Evolutionary conservation across 1,140 invertebrate species (phyloP).

Genomic region (Frieseomelitta varia): DNA sequence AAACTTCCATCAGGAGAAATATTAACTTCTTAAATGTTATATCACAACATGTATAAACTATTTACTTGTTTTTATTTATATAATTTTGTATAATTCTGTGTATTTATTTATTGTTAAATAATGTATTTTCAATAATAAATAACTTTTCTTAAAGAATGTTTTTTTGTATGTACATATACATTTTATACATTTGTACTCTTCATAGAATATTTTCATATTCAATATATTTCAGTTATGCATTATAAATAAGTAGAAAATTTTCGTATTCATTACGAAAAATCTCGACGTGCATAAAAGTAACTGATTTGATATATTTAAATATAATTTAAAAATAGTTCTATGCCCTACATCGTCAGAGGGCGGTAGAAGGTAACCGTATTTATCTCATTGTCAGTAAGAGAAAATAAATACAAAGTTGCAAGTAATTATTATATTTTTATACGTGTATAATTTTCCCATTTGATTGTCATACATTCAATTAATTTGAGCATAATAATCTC

Average conservation of each 20-base stretch:
- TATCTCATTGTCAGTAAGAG: neutral
- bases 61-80: neutral
- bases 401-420: neutral
- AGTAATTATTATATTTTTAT: neutral
- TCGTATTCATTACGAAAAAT: neutral
- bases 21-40: neutral
- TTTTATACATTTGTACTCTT: no score
- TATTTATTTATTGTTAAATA: conserved; percentile 3
- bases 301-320: neutral
- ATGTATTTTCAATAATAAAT: neutral
- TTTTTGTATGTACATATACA: no score
- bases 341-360: neutral
- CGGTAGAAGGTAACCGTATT: neutral
- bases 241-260: neutral
- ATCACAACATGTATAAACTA: neutral
- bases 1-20: neutral
- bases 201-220: no score
- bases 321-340: neutral
- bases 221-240: no score
- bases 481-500: neutral
- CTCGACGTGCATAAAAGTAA: neutral
- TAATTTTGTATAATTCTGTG: neutral
- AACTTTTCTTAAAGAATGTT: no score
- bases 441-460: neutral
- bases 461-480: neutral